A percentile compares a stretch with the other conserved stretches of the same genome.
phyloP scores from a whole-genome alignment of 2,888 invertebrate genomes.

The Brenthis daphne region DNA sequence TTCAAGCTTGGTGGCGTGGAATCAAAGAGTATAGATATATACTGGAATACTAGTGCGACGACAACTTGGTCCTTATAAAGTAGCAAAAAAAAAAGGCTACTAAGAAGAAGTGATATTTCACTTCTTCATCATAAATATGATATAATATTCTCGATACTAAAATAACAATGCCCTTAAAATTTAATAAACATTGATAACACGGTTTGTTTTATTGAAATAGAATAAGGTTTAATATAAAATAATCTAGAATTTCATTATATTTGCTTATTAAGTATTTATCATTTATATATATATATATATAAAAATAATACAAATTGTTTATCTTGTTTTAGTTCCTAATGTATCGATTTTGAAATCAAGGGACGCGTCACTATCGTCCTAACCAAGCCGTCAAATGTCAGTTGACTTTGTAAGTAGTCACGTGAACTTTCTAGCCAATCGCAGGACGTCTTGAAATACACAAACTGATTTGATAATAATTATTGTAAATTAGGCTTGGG shows the following conservation, averaged over 20 bases:
- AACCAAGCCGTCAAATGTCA: slow-evolving; percentile 55
- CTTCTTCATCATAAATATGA: not conserved
- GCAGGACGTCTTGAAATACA: slow-evolving; percentile 23
- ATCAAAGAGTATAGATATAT: too few relatives aligned
- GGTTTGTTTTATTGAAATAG: too few relatives aligned
- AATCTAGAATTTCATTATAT: too few relatives aligned
- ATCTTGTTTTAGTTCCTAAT: not conserved
- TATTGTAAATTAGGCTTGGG: slow-evolving; percentile 60
- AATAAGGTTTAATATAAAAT: too few relatives aligned
- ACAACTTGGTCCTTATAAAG: slow-evolving; percentile 65
- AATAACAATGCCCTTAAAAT: not conserved
- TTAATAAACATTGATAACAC: too few relatives aligned
- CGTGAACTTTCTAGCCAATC: slow-evolving; percentile 53
- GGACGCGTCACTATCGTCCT: slow-evolving; percentile 42
- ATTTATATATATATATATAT: too few relatives aligned
- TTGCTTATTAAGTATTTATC: too few relatives aligned
- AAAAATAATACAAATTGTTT: too few relatives aligned
- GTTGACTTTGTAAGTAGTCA: slow-evolving; percentile 47
- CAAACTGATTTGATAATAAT: slow-evolving; percentile 37
- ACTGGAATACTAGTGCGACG: slow-evolving; percentile 62
- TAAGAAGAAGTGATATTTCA: slow-evolving; percentile 37
- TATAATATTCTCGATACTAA: not conserved
- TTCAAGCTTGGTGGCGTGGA: slow-evolving; percentile 78
- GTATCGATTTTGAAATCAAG: slow-evolving; percentile 2
- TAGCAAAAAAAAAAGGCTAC: slow-evolving; percentile 48